Base-by-base conservation (phyloP, 2,888 invertebrate species). In the Gerris lacustris region DNA sequence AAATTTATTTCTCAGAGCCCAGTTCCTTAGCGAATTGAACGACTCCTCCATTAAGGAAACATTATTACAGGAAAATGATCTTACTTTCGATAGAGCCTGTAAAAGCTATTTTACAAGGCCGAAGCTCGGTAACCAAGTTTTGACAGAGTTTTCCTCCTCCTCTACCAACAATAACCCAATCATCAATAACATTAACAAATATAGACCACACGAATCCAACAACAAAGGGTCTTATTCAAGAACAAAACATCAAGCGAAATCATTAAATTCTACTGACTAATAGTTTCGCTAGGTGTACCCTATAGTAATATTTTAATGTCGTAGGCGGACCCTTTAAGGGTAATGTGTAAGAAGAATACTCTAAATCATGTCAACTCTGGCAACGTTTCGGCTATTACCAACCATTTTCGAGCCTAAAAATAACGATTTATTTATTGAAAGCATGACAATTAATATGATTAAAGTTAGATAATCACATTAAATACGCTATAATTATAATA, bases 1-100 rank as follows among this genome's bases (percentile, higher is more conserved):
- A 7, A 6, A 47, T 47, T 7, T 47, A n/a, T 47, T 47, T 47
- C 47, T 47, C 6, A 69, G 69, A 66, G 69, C 69, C 9, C 69
- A 69, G 45, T 69, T 69, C 45, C 63, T 69, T 43, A 18, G 69
- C 6, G 69, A 64, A 31, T 9, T 69, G 64, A 43, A 44, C 15
- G 69, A 69, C 18, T 15, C 63, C 45, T 66, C 64, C 45, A 44
- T 69, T 6, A 18, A 64, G 45, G 69, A 69, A 45, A 63, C 63
- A 64, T 9, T 69, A 15, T 66, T 69, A 18, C 69, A 69, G 17
- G 63, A 63, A 11, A 45, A 7, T n/a, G 31, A 64, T 6, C 44
- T 64, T 17, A 66, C 6, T 4, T 69, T 69, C 18, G 66, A 69
- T 5, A 31, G 45, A n/a, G 45, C 45, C 11, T 64, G 63, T n/a